These are phyloP conservation scores for Falco novaeseelandiae DNA, from an alignment of 2,797 vertebrate genomes.

Conservation along the genomic window DNA sequence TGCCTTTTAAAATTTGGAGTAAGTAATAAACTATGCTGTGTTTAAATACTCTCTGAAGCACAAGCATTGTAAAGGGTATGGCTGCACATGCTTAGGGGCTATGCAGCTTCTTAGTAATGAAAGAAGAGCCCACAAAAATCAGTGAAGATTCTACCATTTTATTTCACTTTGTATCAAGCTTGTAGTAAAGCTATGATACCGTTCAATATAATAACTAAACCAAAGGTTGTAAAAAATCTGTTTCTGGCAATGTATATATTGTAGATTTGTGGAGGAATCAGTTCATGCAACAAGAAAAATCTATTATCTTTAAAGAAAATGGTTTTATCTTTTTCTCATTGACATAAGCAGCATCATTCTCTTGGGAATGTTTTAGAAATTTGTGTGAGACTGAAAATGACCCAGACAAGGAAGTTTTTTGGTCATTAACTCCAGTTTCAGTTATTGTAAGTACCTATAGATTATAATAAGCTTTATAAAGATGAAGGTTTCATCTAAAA, in stretches of 20 bases:
- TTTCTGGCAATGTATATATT: neutral
- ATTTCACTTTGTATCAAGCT: neutral
- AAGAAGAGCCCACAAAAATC: neutral
- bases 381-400: neutral
- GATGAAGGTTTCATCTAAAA: neutral
- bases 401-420: neutral
- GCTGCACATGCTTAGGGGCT: neutral
- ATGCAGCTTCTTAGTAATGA: neutral
- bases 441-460: neutral
- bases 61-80: neutral
- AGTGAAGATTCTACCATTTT: neutral
- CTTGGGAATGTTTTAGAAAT: neutral
- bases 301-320: neutral
- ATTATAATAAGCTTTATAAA: neutral
- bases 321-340: neutral
- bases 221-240: neutral
- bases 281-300: neutral
- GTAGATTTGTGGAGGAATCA: neutral
- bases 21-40: neutral
- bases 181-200: neutral
- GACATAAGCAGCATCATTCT: neutral
- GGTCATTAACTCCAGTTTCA: neutral
- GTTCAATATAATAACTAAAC: neutral
- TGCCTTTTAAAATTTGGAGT: neutral
- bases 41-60: neutral